phyloP scores from a whole-genome alignment of 2,888 invertebrate genomes.

The Halocaridina rubra region DNA sequence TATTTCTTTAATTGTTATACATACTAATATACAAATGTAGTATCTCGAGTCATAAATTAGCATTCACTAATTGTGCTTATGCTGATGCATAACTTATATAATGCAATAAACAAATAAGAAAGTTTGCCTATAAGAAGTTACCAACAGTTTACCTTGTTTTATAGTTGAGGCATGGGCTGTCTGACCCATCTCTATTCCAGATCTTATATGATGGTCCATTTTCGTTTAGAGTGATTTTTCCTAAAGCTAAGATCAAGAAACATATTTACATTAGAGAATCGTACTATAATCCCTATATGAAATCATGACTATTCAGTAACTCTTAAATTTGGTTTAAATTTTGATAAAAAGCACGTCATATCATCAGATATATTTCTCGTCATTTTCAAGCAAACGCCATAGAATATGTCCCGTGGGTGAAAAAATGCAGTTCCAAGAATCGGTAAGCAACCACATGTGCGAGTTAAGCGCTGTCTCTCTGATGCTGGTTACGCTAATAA shows the following conservation, averaged over 20 bases:
- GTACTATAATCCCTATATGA: not conserved
- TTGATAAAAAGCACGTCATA: too few relatives aligned
- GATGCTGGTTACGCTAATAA: too few relatives aligned
- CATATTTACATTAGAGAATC: not conserved
- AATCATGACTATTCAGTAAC: not conserved
- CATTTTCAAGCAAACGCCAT: too few relatives aligned
- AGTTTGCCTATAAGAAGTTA: not conserved
- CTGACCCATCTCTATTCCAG: not conserved
- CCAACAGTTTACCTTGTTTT: not conserved
- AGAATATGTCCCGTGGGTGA: too few relatives aligned
- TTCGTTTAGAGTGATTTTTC: not conserved
- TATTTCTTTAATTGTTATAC: not conserved
- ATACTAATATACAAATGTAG: not conserved
- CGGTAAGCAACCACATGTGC: too few relatives aligned
- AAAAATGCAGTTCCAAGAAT: too few relatives aligned
- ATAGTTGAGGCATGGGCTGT: not conserved
- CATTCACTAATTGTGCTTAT: not conserved
- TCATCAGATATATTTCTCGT: too few relatives aligned
- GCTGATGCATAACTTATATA: not conserved
- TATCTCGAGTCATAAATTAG: not conserved
- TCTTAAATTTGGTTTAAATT: too few relatives aligned
- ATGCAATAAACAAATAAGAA: not conserved
- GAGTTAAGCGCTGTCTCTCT: too few relatives aligned
- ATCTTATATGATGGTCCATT: not conserved
- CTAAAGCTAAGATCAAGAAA: not conserved